Percentiles rank a stretch among this genome's conserved stretches.
Conservation (phyloP, 2,797 vertebrate genomes). For the Lerista edwardsae region DNA sequence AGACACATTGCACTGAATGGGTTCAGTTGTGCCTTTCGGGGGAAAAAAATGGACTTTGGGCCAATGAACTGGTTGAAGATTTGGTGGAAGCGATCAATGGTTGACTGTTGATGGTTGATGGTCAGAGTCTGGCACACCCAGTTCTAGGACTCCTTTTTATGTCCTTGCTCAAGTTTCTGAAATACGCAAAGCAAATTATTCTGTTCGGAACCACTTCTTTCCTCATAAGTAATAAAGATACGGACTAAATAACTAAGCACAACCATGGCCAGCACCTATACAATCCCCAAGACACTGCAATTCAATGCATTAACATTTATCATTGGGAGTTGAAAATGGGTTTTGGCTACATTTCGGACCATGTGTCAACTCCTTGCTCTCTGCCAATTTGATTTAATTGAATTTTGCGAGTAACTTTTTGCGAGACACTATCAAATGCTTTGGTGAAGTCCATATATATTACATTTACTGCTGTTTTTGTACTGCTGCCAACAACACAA, state of each 20-base stretch:
- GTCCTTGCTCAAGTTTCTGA: slow-evolving; percentile 8
- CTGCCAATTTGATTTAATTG: slow-evolving; percentile 65
- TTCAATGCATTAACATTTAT: slow-evolving; percentile 52
- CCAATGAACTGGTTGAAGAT: not conserved
- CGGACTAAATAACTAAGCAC: slow-evolving; percentile 25
- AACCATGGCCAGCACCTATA: slow-evolving; percentile 7
- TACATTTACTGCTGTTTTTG: slow-evolving; percentile 56
- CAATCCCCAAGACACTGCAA: not conserved
- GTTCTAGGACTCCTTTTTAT: slow-evolving; percentile 1
- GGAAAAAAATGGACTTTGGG: not conserved
- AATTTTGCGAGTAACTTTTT: slow-evolving; percentile 53
- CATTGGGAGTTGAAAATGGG: slow-evolving; percentile 47
- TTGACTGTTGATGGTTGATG: not conserved
- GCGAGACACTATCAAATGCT: slow-evolving; percentile 65
- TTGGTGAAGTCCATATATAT: slow-evolving; percentile 60
- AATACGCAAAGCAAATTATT: not conserved
- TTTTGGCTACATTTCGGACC: slow-evolving; percentile 65
- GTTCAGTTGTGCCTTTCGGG: not conserved
- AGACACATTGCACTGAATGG: not conserved
- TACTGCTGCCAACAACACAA: slow-evolving; percentile 59
- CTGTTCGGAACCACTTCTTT: not conserved
- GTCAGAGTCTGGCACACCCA: not conserved
- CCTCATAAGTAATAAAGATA: not conserved
- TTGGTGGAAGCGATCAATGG: not conserved
- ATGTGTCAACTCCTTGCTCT: slow-evolving; percentile 63